Conservation (phyloP, 1,140 invertebrate species). For the Drosophila hydei region DNA sequence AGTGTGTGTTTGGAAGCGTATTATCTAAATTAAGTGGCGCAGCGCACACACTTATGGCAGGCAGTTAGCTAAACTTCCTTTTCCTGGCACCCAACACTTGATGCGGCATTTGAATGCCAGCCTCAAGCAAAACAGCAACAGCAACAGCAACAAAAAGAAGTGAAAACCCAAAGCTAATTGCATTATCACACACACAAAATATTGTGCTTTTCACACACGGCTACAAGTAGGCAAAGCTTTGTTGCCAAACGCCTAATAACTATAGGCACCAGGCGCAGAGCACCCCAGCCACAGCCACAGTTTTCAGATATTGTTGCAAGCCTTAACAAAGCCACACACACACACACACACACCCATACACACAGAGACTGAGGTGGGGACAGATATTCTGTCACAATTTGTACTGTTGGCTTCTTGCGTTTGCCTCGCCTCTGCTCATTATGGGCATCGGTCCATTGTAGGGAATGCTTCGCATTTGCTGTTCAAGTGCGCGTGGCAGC, state of each 20-base stretch:
- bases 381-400: conserved; percentile 41
- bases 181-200: conserved; percentile 54
- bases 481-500: conserved; percentile 59
- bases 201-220: conserved; percentile 39
- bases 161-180: conserved; percentile 71
- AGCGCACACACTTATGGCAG: conserved; percentile 37
- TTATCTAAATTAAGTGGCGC: conserved; percentile 80
- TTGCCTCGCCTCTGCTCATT: conserved; percentile 21
- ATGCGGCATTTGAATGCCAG: conserved; percentile 48
- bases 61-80: conserved; percentile 70
- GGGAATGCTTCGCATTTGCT: conserved; percentile 26
- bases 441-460: conserved; percentile 31
- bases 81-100: conserved; percentile 56
- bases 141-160: conserved; percentile 3
- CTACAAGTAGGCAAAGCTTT: conserved; percentile 57
- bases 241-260: conserved; percentile 66
- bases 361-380: not conserved
- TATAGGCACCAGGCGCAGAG: conserved; percentile 42
- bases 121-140: conserved; percentile 61
- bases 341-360: conserved; percentile 18
- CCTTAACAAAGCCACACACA: conserved; percentile 22
- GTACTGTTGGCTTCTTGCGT: conserved; percentile 32
- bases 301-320: conserved; percentile 32
- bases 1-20: conserved; percentile 43
- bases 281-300: not conserved